Evolutionary conservation across 2,113 vertebrate genomes (phyloP).

Genomic region (Corynorhinus townsendii): DNA sequence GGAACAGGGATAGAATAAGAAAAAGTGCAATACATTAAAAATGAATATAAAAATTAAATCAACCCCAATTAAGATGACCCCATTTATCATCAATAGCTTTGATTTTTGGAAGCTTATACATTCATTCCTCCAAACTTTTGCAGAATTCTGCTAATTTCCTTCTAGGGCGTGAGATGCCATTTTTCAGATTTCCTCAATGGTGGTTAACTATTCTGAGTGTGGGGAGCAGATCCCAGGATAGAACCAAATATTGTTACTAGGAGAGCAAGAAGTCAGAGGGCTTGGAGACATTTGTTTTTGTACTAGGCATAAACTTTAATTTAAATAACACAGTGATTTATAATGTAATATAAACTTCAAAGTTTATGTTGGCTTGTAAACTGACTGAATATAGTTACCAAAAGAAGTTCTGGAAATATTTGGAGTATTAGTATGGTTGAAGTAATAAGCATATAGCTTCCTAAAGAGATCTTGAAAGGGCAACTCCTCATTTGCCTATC

Average conservation of each 20-base stretch:
- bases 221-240: neutral
- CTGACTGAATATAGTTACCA: neutral
- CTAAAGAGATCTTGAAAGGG: neutral
- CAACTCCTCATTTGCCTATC: neutral
- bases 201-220: neutral
- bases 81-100: neutral
- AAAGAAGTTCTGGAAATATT: neutral
- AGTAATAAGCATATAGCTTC: neutral
- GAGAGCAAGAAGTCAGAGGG: neutral
- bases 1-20: neutral
- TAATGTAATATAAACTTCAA: neutral
- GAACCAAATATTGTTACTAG: neutral
- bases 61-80: neutral
- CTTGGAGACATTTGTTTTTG: neutral
- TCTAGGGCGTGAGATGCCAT: neutral
- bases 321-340: neutral
- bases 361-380: neutral
- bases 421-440: neutral
- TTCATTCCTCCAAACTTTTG: neutral
- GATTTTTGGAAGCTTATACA: neutral
- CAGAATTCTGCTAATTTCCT: neutral
- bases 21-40: neutral
- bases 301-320: neutral
- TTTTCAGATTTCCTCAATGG: neutral
- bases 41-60: neutral